phyloP scores from a whole-genome alignment of 2,113 vertebrate species.

The Nesogale talazaci region DNA sequence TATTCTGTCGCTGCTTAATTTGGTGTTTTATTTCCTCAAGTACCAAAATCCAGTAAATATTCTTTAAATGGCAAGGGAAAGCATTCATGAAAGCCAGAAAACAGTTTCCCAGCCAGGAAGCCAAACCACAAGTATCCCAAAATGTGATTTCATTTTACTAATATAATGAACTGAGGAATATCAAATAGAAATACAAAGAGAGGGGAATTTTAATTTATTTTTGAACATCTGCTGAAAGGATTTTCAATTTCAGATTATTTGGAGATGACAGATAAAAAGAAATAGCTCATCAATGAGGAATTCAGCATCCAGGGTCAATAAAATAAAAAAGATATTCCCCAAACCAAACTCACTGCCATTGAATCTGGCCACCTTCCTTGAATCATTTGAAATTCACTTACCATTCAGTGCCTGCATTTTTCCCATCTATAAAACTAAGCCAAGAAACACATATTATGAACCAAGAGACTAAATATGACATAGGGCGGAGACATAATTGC shows the following conservation, averaged over 20 bases:
- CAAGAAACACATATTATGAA: neutral
- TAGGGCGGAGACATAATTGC: neutral
- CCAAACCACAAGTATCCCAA: constrained; percentile 76
- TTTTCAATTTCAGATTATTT: neutral
- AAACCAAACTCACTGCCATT: too few species aligned
- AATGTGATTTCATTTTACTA: constrained; percentile 74
- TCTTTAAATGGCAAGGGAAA: constrained; percentile 76
- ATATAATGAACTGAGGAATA: constrained; percentile 44
- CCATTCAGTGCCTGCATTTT: neutral
- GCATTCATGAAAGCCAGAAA: constrained; percentile 67
- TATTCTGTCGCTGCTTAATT: constrained; percentile 45
- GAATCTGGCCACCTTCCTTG: neutral
- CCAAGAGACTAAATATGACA: neutral
- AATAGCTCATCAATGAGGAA: neutral
- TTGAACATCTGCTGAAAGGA: constrained; percentile 28
- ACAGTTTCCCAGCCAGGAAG: constrained; percentile 66
- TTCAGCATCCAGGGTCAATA: neutral
- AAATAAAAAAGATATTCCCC: neutral
- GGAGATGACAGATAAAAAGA: constrained; percentile 13
- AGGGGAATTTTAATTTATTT: constrained; percentile 42
- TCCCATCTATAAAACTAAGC: neutral
- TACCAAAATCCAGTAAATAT: constrained; percentile 71
- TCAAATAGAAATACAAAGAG: constrained; percentile 61
- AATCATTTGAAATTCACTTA: neutral
- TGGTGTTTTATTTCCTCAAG: constrained; percentile 56